Percentiles rank a stretch among this genome's conserved stretches.
phyloP scores from a whole-genome alignment of 2,888 invertebrate species.

The Amphipyra berbera region DNA sequence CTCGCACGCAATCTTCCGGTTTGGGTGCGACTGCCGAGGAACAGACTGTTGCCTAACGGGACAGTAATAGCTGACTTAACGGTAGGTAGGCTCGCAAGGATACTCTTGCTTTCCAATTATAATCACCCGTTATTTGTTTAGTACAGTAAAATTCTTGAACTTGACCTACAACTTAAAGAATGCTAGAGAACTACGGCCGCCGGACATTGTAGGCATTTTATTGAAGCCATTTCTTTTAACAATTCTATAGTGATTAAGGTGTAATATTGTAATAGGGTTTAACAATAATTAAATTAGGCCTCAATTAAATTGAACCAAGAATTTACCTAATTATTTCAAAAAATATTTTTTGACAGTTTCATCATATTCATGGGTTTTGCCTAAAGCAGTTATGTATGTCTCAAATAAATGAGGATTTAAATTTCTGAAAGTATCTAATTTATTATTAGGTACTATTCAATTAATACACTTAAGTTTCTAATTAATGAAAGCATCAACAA shows the following conservation, averaged over 20 bases:
- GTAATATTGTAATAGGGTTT: background rate
- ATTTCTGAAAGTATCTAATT: background rate
- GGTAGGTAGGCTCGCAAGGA: slow-evolving; percentile 53
- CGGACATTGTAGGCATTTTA: slow-evolving; percentile 19
- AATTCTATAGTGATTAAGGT: background rate
- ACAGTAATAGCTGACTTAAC: slow-evolving; percentile 50
- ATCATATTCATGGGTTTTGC: background rate
- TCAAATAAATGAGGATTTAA: background rate
- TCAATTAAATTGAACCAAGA: background rate
- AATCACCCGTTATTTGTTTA: slow-evolving; percentile 44
- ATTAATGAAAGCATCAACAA: background rate
- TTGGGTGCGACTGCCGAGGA: slow-evolving; percentile 12
- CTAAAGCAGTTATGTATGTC: background rate
- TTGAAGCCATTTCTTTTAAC: background rate
- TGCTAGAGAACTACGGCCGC: slow-evolving; percentile 2
- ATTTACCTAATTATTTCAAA: background rate
- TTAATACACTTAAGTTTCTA: background rate
- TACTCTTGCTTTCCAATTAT: slow-evolving; percentile 54
- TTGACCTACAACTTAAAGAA: slow-evolving; percentile 26
- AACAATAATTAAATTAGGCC: background rate
- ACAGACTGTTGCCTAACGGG: slow-evolving; percentile 49
- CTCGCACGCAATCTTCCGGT: slow-evolving; percentile 29
- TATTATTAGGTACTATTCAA: too few relatives aligned
- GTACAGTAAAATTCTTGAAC: slow-evolving; percentile 24
- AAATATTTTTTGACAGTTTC: background rate